Evolutionary conservation across 2,797 vertebrate species (phyloP), one percentile per base, ranked within the genome.

Genomic region (Danio jaintianensis): DNA sequence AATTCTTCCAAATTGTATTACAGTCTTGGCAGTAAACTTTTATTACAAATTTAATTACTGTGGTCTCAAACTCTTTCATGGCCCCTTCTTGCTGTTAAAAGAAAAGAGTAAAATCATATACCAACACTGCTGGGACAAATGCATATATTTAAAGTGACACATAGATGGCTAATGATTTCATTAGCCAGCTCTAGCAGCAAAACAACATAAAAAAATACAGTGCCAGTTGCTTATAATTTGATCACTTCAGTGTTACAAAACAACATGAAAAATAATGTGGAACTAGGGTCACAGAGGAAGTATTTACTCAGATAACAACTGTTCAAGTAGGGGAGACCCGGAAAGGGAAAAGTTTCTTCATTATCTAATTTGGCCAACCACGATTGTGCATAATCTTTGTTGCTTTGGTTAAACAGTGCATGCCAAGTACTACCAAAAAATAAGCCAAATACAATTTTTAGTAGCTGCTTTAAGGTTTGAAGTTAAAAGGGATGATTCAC

Each of bases 131-230:
- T 61, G 71, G 42, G 18, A 47, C 13, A 73, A 47, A 73, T 45
- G 40, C 8, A 75, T 63, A 40, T 20, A 75, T 63, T 40, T 16
- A 50, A 50, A 15, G 15, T 20, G 72, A 52, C 16, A 50, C 2
- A 62, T 62, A 62, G 16, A 20, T 75, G 58, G 45, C 16, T 9
- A 40, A 75, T 63, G 16, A 75, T 52, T 62, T 75, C 7, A 75
- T 42, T 20, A 42, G 48, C 4, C 42, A 40, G 16, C 7, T 38
- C n/a, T 64, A n/a, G 48, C 59, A 38, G 43, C 15, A 50, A 36
- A 36, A 38, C 22, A 3, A 47, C 8, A 52, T 6, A 16, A 61
- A 59, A 50, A 61, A 62, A 18, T 50, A 20, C 11, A 52, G 53
- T 42, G 7, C 38, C 40, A 22, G n/a, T 8, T 56, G 69, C 69